Evolutionary conservation across 1,140 invertebrate species (phyloP), one percentile per base, ranked within the genome.

Genomic region (Gonatopus flavifemur): DNA sequence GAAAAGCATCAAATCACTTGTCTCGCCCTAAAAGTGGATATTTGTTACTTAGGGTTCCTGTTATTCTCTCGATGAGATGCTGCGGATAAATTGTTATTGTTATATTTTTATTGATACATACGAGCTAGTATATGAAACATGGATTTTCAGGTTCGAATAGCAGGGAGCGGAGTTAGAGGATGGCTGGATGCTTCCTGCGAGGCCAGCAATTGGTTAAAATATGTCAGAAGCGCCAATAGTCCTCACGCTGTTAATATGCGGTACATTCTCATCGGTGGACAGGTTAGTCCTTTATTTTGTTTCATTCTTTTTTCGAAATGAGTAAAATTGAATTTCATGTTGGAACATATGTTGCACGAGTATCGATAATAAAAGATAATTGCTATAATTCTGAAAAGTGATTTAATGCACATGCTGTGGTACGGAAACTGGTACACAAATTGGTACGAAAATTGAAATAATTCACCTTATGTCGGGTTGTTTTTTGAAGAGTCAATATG

Each of bases 101-200:
- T 8, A 20, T 10, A 25, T 24, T 3, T 15, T 15, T 15, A 18
- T 37, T 9, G 8, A 3, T n/a, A n/a, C 9, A 22, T 21, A 35
- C 3, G 22, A 32, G 12, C 57, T 47, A 33, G 37, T 4, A 37
- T 9, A 9, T 37, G 18, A 3, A 15, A 15, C 22, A 28, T 24
- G 51, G 56, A 52, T 40, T 78, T 83, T 31, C 79, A 93, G 90
- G 84, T 92, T 18, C 74, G 78, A 24, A 80, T 89, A 20, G 83
- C 84, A 6, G 83, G 84, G 46, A 84, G 83, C 55, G 85, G 86
- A 6, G 83, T 86, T 12, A 81, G 84, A 53, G 86, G 88, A 46
- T 92, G 88, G 86, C 70, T 92, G 43, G 90, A 93, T 59, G 89
- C 87, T 9, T 86, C 84, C 20, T 67, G 80, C 15, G 88, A 91